phyloP scores from a whole-genome alignment of 2,888 invertebrate species.

The Tethea ocularis region DNA sequence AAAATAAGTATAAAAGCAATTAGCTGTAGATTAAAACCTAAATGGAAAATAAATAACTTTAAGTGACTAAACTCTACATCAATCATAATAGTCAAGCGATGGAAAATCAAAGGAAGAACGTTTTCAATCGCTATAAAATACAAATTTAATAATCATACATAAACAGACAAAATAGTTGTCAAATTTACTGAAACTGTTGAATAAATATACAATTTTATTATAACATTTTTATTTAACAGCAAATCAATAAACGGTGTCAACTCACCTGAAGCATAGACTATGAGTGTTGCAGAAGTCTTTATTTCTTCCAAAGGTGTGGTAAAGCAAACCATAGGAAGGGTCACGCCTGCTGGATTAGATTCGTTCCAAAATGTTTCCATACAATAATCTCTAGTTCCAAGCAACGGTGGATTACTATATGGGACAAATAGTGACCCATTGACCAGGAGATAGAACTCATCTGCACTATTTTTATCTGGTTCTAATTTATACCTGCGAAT shows the following conservation, averaged over 20 bases:
- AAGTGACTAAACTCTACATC: no score
- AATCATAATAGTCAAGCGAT: no score
- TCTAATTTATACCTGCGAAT: slow-evolving; percentile 80
- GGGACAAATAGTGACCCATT: slow-evolving; percentile 85
- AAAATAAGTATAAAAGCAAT: slow-evolving; percentile 35
- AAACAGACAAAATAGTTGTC: no score
- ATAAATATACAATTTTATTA: background rate
- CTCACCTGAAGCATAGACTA: slow-evolving; percentile 72
- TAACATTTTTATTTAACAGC: no score
- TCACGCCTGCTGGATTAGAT: slow-evolving; percentile 69
- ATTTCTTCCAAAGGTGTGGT: slow-evolving; percentile 58
- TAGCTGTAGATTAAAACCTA: slow-evolving; percentile 23
- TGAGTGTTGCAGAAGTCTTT: slow-evolving; percentile 63
- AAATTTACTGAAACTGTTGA: no score
- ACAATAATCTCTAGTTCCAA: slow-evolving; percentile 82
- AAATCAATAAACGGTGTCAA: slow-evolving; percentile 9
- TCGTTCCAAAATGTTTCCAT: slow-evolving; percentile 83
- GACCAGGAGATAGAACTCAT: slow-evolving; percentile 82
- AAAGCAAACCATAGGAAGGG: slow-evolving; percentile 83
- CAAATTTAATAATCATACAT: no score
- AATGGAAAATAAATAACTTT: no score
- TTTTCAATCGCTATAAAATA: no score
- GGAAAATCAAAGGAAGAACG: no score
- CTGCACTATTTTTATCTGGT: slow-evolving; percentile 71
- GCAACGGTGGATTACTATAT: slow-evolving; percentile 66